Evolutionary conservation across 2,888 invertebrate genomes (phyloP), one percentile per base, ranked within the genome.

Genomic region (Plebejus melissa): DNA sequence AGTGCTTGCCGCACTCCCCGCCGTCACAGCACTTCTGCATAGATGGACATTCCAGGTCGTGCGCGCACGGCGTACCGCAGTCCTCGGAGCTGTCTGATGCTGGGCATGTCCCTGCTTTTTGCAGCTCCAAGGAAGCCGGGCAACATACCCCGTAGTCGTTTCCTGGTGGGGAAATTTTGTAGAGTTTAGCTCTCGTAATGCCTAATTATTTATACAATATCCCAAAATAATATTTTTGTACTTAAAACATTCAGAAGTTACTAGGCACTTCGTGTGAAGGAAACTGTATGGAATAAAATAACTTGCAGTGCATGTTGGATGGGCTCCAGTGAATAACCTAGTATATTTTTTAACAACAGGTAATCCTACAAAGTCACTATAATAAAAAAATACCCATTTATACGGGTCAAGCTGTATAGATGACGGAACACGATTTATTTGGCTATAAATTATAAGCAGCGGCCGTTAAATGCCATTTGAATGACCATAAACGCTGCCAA

Each of bases 81-180:
- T 93, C 89, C 0, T 90, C 89, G 0, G 86, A 83, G 22, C 90
- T 86, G 0, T 91, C 86, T 41, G 90, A 88, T 0, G 89, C 89
- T 0, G 97, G 97, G 84, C 98, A 98, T 2, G 95, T 94, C 1
- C 97, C 97, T 0, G 97, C 95, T 85, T 97, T 97, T 82, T 96
- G 95, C 74, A 97, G 95, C 82, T 95, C 95, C 77, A 97, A 84
- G 0, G 96, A 96, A 4, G 96, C 96, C 71, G 97, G 97, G 83
- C 97, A 98, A 84, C 98, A 98, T 16, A 98, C 97, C 0, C 98
- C 98, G 83, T 98, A 98, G 84, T 98, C 98, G 83, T 97, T 96
- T 79, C 96, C 96, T 93, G 86, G 54, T 9, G 3, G 3, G 1
- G 4, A 6, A 5, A 46, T 46, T 11, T 46, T 9, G 9, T 11